Conservation (phyloP, 2,113 vertebrate species). For the Oncorhynchus kisutch region DNA sequence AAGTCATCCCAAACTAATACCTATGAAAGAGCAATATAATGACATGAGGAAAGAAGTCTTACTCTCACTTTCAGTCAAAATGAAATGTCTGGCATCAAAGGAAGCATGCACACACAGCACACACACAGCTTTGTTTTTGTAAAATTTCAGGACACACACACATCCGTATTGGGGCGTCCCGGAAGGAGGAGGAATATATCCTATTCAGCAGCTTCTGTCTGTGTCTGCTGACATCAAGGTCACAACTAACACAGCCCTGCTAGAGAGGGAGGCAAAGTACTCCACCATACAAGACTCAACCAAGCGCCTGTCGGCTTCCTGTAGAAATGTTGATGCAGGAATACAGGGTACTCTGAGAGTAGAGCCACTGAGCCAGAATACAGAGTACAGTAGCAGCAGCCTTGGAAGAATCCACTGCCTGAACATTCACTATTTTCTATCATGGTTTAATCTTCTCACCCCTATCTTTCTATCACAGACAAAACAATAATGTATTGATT, state of each 20-base stretch:
- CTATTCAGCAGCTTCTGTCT: slow-evolving; percentile 62
- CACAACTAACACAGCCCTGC: slow-evolving; percentile 41
- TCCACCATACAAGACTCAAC: slow-evolving; percentile 51
- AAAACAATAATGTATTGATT: no score
- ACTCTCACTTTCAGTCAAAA: no score
- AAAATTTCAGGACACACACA: background rate
- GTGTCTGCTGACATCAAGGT: slow-evolving; percentile 64
- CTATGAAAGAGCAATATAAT: no score
- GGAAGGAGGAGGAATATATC: slow-evolving; percentile 49
- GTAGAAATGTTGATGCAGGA: slow-evolving; percentile 64
- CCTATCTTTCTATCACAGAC: background rate
- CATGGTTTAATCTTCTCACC: slow-evolving; percentile 29
- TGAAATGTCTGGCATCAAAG: no score
- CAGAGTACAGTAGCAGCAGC: slow-evolving; percentile 43
- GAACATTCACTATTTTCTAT: slow-evolving; percentile 28
- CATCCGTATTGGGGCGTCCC: background rate
- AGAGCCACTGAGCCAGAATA: slow-evolving; percentile 46
- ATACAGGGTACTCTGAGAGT: slow-evolving; percentile 54
- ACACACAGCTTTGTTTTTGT: no score
- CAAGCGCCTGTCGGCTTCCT: slow-evolving; percentile 37
- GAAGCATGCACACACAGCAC: background rate
- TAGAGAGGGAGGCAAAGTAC: slow-evolving; percentile 49
- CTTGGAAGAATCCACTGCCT: slow-evolving; percentile 51
- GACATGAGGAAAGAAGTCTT: no score
- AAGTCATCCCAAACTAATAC: background rate